phyloP scores from a whole-genome alignment of 1,140 invertebrate genomes.

The Brachionus angularis region DNA sequence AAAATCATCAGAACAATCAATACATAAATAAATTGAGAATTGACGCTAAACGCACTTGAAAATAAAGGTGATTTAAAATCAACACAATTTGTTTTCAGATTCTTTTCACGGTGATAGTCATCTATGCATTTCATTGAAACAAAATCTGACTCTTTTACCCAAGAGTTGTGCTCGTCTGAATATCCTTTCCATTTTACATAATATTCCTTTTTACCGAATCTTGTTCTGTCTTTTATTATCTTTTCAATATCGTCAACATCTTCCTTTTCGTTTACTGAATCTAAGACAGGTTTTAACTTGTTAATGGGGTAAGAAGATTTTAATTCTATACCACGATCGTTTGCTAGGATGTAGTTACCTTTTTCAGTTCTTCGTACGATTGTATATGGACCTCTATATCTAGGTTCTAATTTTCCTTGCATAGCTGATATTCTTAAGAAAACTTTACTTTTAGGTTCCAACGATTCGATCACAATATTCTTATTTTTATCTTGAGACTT shows the following conservation, averaged over 20 bases:
- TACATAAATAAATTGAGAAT: too few species aligned
- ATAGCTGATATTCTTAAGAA: too few species aligned
- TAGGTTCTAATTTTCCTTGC: background rate
- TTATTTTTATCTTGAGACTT: background rate
- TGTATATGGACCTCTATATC: background rate
- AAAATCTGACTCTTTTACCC: constrained; percentile 1
- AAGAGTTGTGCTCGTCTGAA: constrained; percentile 4
- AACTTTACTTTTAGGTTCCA: background rate
- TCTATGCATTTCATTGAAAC: background rate
- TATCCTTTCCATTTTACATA: constrained; percentile 15
- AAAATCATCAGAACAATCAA: too few species aligned
- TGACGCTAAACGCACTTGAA: too few species aligned
- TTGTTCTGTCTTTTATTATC: background rate
- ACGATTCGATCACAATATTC: background rate
- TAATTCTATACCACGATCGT: background rate
- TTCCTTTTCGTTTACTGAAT: background rate
- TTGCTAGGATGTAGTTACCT: background rate
- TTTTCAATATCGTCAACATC: background rate
- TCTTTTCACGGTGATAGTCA: too few species aligned
- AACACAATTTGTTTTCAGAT: too few species aligned
- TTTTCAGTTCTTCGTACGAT: background rate
- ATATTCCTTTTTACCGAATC: background rate
- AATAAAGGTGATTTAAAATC: too few species aligned
- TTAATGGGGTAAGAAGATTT: background rate
- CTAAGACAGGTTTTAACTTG: background rate